Conservation (phyloP, 2,113 vertebrate genomes). For the Elanoides forficatus region DNA sequence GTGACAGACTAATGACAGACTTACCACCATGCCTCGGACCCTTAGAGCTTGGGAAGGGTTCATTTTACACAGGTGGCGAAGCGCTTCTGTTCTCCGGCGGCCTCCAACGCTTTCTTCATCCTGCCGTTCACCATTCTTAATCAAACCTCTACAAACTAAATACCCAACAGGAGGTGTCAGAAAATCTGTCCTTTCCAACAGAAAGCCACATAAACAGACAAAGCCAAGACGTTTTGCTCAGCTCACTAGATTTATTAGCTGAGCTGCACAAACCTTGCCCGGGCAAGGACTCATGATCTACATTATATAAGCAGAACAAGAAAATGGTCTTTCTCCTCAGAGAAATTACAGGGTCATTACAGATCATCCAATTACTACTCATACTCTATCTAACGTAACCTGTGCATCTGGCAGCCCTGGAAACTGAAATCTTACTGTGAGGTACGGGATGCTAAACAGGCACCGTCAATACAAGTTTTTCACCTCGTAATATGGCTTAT, state of each 20-base stretch:
- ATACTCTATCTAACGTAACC: neutral
- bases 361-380: neutral
- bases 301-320: neutral
- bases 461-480: accelerated
- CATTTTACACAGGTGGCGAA: constrained; percentile 96
- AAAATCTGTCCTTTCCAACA: neutral
- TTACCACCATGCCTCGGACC: constrained; percentile 98
- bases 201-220: neutral
- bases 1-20: neutral
- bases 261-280: neutral
- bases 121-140: constrained; percentile 96
- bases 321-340: neutral
- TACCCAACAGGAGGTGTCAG: neutral
- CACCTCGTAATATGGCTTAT: accelerated
- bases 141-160: constrained; percentile 92
- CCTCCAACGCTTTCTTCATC: constrained; percentile 95
- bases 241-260: neutral
- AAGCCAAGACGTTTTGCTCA: neutral
- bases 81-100: constrained; percentile 91
- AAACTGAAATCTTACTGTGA: neutral
- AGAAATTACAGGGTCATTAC: neutral
- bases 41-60: constrained; percentile 95
- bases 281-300: neutral
- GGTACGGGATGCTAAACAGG: neutral
- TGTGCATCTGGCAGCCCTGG: neutral